These are phyloP conservation scores for Synanthedon formicaeformis DNA, from an alignment of 2,888 invertebrate species.

Conservation along the genomic window DNA sequence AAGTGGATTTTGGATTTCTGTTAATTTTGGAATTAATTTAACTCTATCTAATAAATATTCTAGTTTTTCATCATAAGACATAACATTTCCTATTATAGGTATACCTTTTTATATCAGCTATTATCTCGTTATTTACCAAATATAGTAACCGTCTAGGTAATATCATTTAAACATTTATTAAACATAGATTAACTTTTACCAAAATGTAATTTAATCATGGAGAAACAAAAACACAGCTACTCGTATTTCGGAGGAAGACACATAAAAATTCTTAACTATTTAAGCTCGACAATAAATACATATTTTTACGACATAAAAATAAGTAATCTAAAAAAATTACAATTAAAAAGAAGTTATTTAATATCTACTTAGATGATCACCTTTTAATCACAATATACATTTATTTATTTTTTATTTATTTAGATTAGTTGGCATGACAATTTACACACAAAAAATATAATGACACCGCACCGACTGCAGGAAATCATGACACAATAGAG, in stretches of 20 bases:
- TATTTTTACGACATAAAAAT: conserved; percentile 1
- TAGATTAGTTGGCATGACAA: conserved; percentile 5
- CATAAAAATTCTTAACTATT: conserved; percentile 27
- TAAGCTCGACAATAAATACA: conserved; percentile 32
- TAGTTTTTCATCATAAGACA: conserved; percentile 10
- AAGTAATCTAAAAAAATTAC: conserved; percentile 2
- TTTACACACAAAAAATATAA: conserved; percentile 5
- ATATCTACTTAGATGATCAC: conserved; percentile 10
- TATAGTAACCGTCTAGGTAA: conserved; percentile 3
- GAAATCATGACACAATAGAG: too few species aligned
- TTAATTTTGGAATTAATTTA: conserved; percentile 7
- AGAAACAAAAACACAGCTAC: background rate
- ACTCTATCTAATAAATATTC: conserved; percentile 9
- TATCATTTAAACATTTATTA: background rate
- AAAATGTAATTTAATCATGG: background rate
- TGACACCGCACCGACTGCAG: background rate
- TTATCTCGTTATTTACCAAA: conserved; percentile 2
- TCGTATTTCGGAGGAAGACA: conserved; percentile 17
- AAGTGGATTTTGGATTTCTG: background rate
- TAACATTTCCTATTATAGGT: conserved; percentile 7
- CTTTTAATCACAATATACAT: conserved; percentile 20
- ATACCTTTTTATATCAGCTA: conserved; percentile 10
- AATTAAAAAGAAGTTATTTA: conserved; percentile 4
- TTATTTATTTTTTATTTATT: conserved; percentile 5
- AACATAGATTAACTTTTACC: background rate